phyloP scores from a whole-genome alignment of 2,797 vertebrate species.

The Poeciliopsis turneri region DNA sequence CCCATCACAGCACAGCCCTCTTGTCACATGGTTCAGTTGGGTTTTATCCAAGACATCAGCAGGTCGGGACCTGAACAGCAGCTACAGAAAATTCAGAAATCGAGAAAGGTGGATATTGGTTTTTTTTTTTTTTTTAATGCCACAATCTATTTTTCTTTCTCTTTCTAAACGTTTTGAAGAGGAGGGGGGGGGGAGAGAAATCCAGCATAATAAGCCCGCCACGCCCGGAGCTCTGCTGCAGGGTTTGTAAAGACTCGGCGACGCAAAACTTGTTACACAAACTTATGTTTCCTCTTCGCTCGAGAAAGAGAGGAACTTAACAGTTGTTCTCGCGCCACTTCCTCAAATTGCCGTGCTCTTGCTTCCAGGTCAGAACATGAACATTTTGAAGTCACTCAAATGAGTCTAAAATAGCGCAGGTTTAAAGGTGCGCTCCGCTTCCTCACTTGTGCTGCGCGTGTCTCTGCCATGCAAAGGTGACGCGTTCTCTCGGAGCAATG shows the following conservation, averaged over 20 bases:
- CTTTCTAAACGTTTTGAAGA: slow-evolving; percentile 35
- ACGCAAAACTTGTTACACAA: slow-evolving; percentile 49
- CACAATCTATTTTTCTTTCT: not conserved
- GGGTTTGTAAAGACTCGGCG: slow-evolving; percentile 32
- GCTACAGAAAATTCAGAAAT: not conserved
- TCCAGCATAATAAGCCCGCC: slow-evolving; percentile 87
- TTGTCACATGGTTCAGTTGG: slow-evolving; percentile 71
- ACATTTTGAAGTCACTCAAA: not conserved
- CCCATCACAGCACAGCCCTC: slow-evolving; percentile 72
- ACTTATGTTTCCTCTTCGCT: slow-evolving; percentile 45
- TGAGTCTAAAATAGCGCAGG: not conserved
- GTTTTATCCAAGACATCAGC: slow-evolving; percentile 11
- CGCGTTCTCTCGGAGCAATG: slow-evolving; percentile 62
- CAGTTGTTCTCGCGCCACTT: slow-evolving; percentile 6
- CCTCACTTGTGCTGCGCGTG: slow-evolving; percentile 10
- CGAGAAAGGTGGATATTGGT: not conserved
- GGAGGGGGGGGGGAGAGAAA: slow-evolving; percentile 35
- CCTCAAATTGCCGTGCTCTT: slow-evolving; percentile 13
- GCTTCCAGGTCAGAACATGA: slow-evolving; percentile 1
- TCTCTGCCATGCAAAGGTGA: slow-evolving; percentile 45
- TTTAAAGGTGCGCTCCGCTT: not conserved
- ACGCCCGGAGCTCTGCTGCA: slow-evolving; percentile 79
- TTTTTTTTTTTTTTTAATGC: not conserved
- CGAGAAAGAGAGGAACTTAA: slow-evolving; percentile 9
- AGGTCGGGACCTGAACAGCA: slow-evolving; percentile 16